Conservation (phyloP, 1,140 invertebrate genomes). For the Eurosta solidaginis region DNA sequence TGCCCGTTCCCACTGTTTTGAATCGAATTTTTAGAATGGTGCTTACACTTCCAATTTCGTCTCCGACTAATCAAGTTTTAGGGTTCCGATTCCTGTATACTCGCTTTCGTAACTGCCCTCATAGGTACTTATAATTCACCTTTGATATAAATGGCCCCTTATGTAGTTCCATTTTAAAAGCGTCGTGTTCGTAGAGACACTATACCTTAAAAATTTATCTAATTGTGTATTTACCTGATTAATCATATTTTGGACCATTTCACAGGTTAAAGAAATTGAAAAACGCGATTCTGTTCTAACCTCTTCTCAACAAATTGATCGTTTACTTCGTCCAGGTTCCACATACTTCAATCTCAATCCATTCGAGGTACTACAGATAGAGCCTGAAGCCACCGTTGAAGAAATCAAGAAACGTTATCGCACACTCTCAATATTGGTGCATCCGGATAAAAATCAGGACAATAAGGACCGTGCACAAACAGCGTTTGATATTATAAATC, state of each 20-base stretch:
- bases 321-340: slow-evolving; percentile 88
- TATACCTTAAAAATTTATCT: no score
- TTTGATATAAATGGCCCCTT: no score
- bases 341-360: slow-evolving; percentile 97
- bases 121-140: no score
- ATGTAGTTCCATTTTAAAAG: no score
- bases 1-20: no score
- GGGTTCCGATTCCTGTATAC: no score
- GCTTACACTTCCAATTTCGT: no score
- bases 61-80: neutral
- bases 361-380: slow-evolving; percentile 94
- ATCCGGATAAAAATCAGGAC: slow-evolving; percentile 82
- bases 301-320: slow-evolving; percentile 92
- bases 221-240: slow-evolving; percentile 25
- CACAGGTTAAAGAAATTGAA: slow-evolving; percentile 61
- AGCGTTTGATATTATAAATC: slow-evolving; percentile 93
- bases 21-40: no score
- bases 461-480: slow-evolving; percentile 92
- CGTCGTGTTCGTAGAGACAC: no score
- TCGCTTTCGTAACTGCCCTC: no score
- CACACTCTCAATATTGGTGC: slow-evolving; percentile 93
- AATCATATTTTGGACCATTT: slow-evolving; percentile 40
- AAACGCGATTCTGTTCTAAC: slow-evolving; percentile 69
- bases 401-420: slow-evolving; percentile 97
- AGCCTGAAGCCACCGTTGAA: slow-evolving; percentile 84